Conservation (phyloP, 2,888 invertebrate genomes). For the Caenorhabditis macrosperma region DNA sequence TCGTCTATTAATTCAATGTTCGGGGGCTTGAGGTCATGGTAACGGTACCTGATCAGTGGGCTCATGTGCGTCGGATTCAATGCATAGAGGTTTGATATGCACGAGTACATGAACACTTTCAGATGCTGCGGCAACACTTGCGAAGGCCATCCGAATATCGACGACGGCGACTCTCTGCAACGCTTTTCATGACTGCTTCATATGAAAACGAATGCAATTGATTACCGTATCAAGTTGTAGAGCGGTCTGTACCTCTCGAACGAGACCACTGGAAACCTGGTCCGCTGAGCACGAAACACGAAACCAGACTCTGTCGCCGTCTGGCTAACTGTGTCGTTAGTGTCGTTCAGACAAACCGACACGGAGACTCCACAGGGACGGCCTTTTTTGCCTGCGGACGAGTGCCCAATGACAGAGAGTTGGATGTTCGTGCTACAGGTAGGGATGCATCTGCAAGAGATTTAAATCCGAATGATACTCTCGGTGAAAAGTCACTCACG, state of each 20-base stretch:
- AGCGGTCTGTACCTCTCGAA: conserved; percentile 48
- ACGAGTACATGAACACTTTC: conserved; percentile 53
- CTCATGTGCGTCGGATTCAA: conserved; percentile 36
- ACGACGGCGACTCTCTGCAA: conserved; percentile 43
- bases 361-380: conserved; percentile 52
- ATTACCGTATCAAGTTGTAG: conserved; percentile 39
- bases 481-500: conserved; percentile 46
- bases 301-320: conserved; percentile 38
- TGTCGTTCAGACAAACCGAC: conserved; percentile 19
- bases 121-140: conserved; percentile 52
- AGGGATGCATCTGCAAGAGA: conserved; percentile 49
- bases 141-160: conserved; percentile 42
- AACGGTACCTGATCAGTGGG: conserved; percentile 33
- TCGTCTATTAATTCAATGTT: too few relatives aligned
- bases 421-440: conserved; percentile 44
- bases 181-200: neutral
- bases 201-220: neutral
- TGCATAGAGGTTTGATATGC: conserved; percentile 51
- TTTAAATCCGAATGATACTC: too few relatives aligned
- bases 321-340: conserved; percentile 7
- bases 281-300: conserved; percentile 37
- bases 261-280: conserved; percentile 32
- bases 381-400: conserved; percentile 34
- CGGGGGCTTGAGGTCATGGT: too few relatives aligned
- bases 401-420: conserved; percentile 35